Percentiles rank a stretch among this genome's conserved stretches.
Conservation (phyloP, 2,888 invertebrate species). For the Neoascia interrupta region DNA sequence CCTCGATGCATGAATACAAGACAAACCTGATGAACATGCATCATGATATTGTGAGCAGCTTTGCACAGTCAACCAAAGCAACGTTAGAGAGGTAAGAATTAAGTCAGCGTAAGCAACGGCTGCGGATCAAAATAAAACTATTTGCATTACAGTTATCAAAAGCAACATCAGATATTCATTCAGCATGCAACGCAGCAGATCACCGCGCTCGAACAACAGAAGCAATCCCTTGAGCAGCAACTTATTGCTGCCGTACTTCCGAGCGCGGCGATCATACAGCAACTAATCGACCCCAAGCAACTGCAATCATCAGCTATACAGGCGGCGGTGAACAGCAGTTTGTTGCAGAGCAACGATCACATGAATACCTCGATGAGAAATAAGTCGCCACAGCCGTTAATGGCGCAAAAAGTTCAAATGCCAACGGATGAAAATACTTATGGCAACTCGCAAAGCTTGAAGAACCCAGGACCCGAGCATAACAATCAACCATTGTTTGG, state of each 20-base stretch:
- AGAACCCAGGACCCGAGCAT: conserved; percentile 52
- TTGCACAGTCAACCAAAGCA: conserved; percentile 89
- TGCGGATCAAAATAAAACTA: background rate
- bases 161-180: conserved; percentile 97
- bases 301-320: conserved; percentile 61
- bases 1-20: conserved; percentile 94
- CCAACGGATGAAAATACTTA: conserved; percentile 71
- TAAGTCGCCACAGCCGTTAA: conserved; percentile 75
- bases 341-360: conserved; percentile 60
- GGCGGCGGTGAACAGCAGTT: conserved; percentile 17
- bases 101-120: background rate
- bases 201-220: conserved; percentile 90
- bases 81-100: conserved; percentile 86
- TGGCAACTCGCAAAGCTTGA: conserved; percentile 30
- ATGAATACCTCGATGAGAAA: conserved; percentile 69
- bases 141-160: conserved; percentile 85
- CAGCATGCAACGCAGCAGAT: conserved; percentile 94
- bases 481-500: conserved; percentile 62
- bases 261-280: conserved; percentile 72
- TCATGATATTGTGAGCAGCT: conserved; percentile 87
- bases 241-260: conserved; percentile 73
- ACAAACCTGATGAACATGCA: conserved; percentile 90
- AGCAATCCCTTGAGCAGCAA: conserved; percentile 82
- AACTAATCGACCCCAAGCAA: conserved; percentile 72
- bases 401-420: conserved; percentile 79